phyloP scores from a whole-genome alignment of 2,888 invertebrate genomes.

The Chironomus riparius region DNA sequence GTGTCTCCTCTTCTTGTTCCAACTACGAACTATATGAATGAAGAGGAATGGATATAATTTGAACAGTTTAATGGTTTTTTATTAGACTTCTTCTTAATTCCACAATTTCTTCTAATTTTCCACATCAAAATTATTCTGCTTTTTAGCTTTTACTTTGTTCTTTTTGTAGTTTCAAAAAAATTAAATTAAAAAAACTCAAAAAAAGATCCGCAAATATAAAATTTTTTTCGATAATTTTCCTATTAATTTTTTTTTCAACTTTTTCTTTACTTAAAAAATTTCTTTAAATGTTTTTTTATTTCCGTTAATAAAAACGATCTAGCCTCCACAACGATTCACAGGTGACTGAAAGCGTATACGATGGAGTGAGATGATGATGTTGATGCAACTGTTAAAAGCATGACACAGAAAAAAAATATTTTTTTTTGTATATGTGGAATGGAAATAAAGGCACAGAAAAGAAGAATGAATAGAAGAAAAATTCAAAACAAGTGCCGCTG shows the following conservation, averaged over 20 bases:
- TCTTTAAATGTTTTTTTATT: not conserved
- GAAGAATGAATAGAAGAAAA: not conserved
- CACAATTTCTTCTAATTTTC: too few species aligned
- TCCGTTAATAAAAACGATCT: not conserved
- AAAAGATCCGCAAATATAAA: too few species aligned
- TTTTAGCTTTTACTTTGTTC: too few species aligned
- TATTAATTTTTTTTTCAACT: not conserved
- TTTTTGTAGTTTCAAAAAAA: too few species aligned
- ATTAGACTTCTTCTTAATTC: too few species aligned
- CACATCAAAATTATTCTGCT: too few species aligned
- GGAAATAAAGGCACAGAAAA: not conserved
- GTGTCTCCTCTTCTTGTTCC: too few species aligned
- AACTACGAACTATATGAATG: too few species aligned
- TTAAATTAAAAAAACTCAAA: too few species aligned
- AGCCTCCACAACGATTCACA: not conserved
- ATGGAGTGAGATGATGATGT: not conserved
- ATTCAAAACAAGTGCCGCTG: not conserved
- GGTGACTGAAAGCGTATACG: not conserved
- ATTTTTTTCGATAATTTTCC: too few species aligned
- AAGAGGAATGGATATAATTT: too few species aligned
- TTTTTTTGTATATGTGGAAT: not conserved
- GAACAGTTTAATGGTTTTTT: too few species aligned
- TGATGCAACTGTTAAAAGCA: constrained; percentile 6
- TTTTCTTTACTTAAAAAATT: not conserved
- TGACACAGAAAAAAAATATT: not conserved